These are phyloP conservation scores for Mixornis gularis DNA, from an alignment of 2,113 vertebrate genomes.

Conservation along the genomic window DNA sequence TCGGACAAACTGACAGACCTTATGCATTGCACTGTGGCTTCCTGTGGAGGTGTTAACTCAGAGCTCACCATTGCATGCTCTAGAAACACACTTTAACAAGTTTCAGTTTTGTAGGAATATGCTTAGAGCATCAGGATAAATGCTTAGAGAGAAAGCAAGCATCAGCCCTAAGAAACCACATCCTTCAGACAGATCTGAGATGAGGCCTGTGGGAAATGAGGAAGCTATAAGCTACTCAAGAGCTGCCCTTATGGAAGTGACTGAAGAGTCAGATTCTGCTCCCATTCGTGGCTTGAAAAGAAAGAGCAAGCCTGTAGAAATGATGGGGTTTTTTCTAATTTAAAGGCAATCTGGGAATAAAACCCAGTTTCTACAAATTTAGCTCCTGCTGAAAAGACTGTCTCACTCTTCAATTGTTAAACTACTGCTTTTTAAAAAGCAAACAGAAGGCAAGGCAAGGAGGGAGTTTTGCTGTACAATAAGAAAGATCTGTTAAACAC, in stretches of 20 bases:
- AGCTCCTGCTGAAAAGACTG: background rate
- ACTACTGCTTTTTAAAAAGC: background rate
- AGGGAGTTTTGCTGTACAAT: background rate
- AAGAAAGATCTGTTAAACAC: background rate
- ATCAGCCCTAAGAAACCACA: background rate
- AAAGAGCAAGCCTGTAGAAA: background rate
- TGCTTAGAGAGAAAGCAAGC: background rate
- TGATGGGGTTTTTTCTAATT: background rate
- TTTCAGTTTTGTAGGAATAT: background rate
- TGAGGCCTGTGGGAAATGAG: background rate
- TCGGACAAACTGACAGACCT: background rate
- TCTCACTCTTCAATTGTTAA: background rate
- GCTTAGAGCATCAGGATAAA: background rate
- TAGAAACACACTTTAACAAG: background rate
- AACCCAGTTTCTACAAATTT: background rate
- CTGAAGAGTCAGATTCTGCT: background rate
- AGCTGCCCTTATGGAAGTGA: background rate
- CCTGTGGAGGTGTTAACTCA: background rate
- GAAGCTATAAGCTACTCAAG: background rate
- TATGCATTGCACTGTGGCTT: background rate
- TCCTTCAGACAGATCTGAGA: background rate
- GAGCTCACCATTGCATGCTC: background rate
- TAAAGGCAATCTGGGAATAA: background rate
- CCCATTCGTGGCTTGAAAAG: background rate
- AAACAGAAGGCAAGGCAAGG: background rate